Percentiles rank a stretch among this genome's conserved stretches.
phyloP scores from a whole-genome alignment of 2,797 vertebrate genomes.

The Sebastes hubbsi region DNA sequence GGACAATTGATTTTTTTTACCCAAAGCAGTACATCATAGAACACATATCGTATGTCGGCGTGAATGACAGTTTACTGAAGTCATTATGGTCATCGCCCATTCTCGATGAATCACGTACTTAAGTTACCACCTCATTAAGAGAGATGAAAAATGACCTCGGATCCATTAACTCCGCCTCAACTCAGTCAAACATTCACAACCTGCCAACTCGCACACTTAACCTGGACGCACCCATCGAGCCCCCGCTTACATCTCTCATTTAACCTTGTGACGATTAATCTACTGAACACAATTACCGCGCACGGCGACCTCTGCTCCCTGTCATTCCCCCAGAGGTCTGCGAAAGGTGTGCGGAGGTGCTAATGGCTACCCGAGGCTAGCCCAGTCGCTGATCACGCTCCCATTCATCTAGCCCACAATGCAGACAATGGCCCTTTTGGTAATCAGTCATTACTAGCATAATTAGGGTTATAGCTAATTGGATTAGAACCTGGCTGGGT shows the following conservation, averaged over 20 bases:
- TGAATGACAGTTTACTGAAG: slow-evolving; percentile 33
- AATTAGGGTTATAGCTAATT: slow-evolving; percentile 76
- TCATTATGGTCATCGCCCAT: slow-evolving; percentile 19
- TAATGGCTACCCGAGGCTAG: slow-evolving; percentile 71
- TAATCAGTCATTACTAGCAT: slow-evolving; percentile 75
- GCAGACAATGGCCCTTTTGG: slow-evolving; percentile 67
- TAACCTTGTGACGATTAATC: slow-evolving; percentile 70
- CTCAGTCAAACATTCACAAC: slow-evolving; percentile 66
- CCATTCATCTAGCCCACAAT: slow-evolving; percentile 58
- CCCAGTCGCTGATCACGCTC: slow-evolving; percentile 60
- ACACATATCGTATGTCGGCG: slow-evolving; percentile 2
- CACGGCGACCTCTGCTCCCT: slow-evolving; percentile 55
- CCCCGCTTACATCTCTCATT: slow-evolving; percentile 52
- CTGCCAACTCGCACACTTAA: slow-evolving; percentile 64
- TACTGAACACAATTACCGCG: slow-evolving; percentile 64
- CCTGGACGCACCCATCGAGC: slow-evolving; percentile 53
- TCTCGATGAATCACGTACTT: slow-evolving; percentile 35
- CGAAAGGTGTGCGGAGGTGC: slow-evolving; percentile 66
- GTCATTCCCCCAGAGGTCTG: slow-evolving; percentile 49
- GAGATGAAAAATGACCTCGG: slow-evolving; percentile 55
- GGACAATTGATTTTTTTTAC: slow-evolving; percentile 1
- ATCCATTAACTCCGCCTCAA: slow-evolving; percentile 61
- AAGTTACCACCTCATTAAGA: slow-evolving; percentile 49
- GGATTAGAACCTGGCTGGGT: slow-evolving; percentile 65
- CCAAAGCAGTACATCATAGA: slow-evolving; percentile 6